Evolutionary conservation across 1,140 invertebrate species (phyloP), one percentile per base, ranked within the genome.

Genomic region (Diabrotica undecimpunctata): DNA sequence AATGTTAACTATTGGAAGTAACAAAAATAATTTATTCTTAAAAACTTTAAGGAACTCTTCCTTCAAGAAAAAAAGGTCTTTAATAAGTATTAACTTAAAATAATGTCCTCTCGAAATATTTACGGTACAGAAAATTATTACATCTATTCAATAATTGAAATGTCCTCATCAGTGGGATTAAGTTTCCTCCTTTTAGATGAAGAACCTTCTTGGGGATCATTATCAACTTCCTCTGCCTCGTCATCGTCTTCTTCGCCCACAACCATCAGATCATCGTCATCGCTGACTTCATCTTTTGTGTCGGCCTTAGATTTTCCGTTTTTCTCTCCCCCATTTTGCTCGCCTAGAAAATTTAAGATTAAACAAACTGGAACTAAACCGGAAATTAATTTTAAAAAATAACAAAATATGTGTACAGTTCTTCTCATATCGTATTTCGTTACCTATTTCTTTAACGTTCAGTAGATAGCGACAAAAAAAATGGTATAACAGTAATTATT

Each of bases 101-200:
- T 25, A 25, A 25, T 25, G 25, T 25, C n/a, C n/a, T 25, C 25
- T 25, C 4, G 25, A 25, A 25, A 25, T 25, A 4, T 25, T 25
- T 25, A 25, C 4, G 25, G 4, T 2, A 25, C 25, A 25, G 4
- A 25, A 25, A 25, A 25, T 25, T 25, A 25, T 25, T 25, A 25
- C 25, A 25, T 25, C 25, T 25, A 25, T 12, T 62, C 61, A 7
- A 62, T 54, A 38, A 62, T 41, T 38, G 46, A 62, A 11, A 62
- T 52, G 37, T 62, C 61, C 36, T 62, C 61, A 38, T 62, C 38
- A 7, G 14, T 12, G 35, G 67, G 68, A 68, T 77, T 74, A 5
- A 78, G 12, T 64, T 77, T 79, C 25, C 78, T 63, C 13, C 75
- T 75, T 64, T 82, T 83, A 13, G 70, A 62, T 8, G 81, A 79